These are phyloP conservation scores for Copidosoma aretas DNA, from an alignment of 2,888 invertebrate species.

Conservation along the genomic window DNA sequence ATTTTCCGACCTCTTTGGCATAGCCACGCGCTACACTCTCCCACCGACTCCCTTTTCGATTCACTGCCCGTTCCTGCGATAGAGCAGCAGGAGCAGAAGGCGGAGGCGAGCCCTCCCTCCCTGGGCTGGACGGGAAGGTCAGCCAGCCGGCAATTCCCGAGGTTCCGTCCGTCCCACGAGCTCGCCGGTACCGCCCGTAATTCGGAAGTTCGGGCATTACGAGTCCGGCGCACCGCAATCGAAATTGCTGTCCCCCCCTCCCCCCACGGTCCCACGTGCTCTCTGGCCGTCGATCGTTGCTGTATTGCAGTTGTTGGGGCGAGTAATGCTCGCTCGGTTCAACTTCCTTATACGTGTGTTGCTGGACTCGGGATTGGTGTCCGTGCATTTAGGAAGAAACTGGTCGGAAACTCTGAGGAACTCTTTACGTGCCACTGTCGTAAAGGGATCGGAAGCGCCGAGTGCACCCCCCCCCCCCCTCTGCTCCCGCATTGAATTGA, in stretches of 20 bases:
- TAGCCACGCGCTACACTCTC: neutral
- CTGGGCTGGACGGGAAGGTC: neutral
- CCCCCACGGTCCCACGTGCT: neutral
- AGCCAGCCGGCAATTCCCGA: conserved; percentile 8
- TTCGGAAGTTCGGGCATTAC: conserved; percentile 38
- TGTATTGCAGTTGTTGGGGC: neutral
- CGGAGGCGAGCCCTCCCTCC: neutral
- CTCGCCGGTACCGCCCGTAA: conserved; percentile 19
- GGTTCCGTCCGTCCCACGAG: conserved; percentile 1
- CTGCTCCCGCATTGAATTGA: no score
- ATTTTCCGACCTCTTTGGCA: conserved; percentile 23
- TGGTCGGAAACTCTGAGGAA: no score
- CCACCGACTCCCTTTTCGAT: neutral
- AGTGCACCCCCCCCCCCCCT: no score
- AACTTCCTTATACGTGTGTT: no score
- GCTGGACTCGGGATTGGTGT: no score
- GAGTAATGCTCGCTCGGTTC: neutral
- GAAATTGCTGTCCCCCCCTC: conserved; percentile 27
- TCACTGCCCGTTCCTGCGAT: neutral
- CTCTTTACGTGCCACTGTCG: no score
- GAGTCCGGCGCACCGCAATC: conserved; percentile 27
- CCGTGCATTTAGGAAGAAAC: no score
- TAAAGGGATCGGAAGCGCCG: no score
- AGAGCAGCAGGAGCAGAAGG: neutral
- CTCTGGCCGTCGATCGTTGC: neutral